Evolutionary conservation across 2,888 invertebrate species (phyloP), one percentile per base, ranked within the genome.

Genomic region (Eurois occulta): DNA sequence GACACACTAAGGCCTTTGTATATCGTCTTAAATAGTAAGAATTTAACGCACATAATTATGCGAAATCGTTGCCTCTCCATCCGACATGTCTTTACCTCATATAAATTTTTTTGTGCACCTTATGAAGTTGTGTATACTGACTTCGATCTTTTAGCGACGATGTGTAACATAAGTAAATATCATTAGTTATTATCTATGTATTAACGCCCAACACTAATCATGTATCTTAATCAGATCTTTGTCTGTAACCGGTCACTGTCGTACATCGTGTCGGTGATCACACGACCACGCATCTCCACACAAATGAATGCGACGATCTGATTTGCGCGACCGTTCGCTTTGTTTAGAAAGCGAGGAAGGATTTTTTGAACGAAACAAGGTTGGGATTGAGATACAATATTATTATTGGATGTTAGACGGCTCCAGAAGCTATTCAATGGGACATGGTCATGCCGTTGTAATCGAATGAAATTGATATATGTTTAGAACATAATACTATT

Each of bases 401-500:
- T n/a, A 41, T 41, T 65, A n/a, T 41, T 41, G 38, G 16, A 41
- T n/a, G 10, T 77, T 74, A 41, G 46, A 70, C 38, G 64, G 72
- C 79, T 76, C 43, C 48, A 83, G 77, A 81, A 77, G 77, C 78
- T 78, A 77, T 75, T 60, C 13, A 58, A 52, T 66, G 60, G 66
- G 72, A 77, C 58, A 38, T 72, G 35, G 46, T 70, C 75, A 62
- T 64, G 65, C 41, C 65, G 35, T 71, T 41, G n/a, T 41, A 72
- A 58, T 41, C 38, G 21, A 32, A 77, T 35, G 62, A 65, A 52
- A 73, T 52, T 67, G 60, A 71, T 68, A 48, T 64, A 72, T 84
- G 87, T 87, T 87, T 18, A 72, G 74, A 86, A 86, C 80, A 83
- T 84, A 80, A 68, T 75, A 83, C 70, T 79, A 69, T 77, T 76